A percentile compares a stretch with the other conserved stretches of the same genome.
phyloP scores from a whole-genome alignment of 53 echinoderm and acorn worm genomes.

The Apostichopus leukothele region DNA sequence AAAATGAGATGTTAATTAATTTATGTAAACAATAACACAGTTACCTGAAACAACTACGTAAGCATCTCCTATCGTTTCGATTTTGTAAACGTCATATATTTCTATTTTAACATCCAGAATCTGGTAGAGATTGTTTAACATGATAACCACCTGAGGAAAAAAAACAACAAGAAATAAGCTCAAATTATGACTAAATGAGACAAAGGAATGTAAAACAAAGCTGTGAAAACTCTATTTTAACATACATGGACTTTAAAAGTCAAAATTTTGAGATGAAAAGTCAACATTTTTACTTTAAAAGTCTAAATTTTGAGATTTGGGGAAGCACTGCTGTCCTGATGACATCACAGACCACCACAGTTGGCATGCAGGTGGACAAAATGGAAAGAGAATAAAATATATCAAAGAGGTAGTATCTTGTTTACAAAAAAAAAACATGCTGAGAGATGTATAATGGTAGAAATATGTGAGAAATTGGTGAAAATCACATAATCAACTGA shows the following conservation, averaged over 20 bases:
- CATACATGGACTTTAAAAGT: too few relatives aligned
- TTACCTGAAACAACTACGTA: conserved; percentile 84
- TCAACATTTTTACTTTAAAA: background rate
- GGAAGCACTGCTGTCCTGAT: too few relatives aligned
- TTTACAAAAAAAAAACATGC: too few relatives aligned
- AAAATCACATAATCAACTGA: too few relatives aligned
- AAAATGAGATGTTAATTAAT: background rate
- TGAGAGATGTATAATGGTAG: too few relatives aligned
- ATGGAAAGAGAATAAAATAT: too few relatives aligned
- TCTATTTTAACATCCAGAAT: conserved; percentile 72
- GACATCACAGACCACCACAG: too few relatives aligned
- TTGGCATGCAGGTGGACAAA: too few relatives aligned
- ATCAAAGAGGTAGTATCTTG: too few relatives aligned
- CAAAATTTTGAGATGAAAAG: background rate
- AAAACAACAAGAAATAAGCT: too few relatives aligned
- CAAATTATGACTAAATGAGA: too few relatives aligned
- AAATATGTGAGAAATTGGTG: too few relatives aligned
- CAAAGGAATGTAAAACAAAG: background rate
- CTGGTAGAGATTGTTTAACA: conserved; percentile 83
- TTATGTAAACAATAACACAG: background rate
- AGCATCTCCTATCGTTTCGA: conserved; percentile 83
- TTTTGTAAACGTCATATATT: conserved; percentile 74
- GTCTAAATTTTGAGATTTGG: background rate
- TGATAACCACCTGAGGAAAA: conserved; percentile 63
- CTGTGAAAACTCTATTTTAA: background rate